Evolutionary conservation across 1,140 invertebrate genomes (phyloP).

Genomic region (Panonychus citri): DNA sequence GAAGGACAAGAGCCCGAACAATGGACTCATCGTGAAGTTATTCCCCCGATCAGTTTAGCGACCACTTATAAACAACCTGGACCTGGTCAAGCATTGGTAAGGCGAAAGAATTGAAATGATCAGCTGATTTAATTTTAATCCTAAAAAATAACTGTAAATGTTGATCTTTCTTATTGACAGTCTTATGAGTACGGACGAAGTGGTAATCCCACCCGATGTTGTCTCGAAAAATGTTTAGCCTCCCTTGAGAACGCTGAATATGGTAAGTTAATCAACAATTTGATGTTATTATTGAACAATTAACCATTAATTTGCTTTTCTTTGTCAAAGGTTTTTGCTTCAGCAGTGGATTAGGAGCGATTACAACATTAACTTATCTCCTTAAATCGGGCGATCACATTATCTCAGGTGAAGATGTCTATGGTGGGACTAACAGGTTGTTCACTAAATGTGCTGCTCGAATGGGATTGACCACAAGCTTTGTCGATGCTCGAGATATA

Average conservation of each 20-base stretch:
- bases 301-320: background rate
- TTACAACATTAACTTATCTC: constrained; percentile 43
- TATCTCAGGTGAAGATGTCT: constrained; percentile 73
- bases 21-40: constrained; percentile 46
- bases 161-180: background rate
- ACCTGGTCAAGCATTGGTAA: constrained; percentile 52
- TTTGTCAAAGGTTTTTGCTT: background rate
- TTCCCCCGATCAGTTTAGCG: constrained; percentile 69
- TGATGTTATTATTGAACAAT: background rate
- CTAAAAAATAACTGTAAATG: background rate
- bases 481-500: constrained; percentile 53
- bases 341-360: constrained; percentile 61
- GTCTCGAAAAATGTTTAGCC: constrained; percentile 69
- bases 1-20: constrained; percentile 64
- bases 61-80: constrained; percentile 80
- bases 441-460: constrained; percentile 35
- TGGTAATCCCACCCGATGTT: constrained; percentile 78
- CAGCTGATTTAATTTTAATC: background rate
- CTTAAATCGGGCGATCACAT: constrained; percentile 70
- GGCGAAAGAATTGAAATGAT: too few species aligned
- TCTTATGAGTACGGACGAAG: constrained; percentile 75
- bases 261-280: constrained; percentile 24
- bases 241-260: constrained; percentile 69
- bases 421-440: constrained; percentile 61
- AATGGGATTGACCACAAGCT: constrained; percentile 43